Evolutionary conservation across 2,888 invertebrate species (phyloP), one percentile per base, ranked within the genome.

Genomic region (Taenaris catops): DNA sequence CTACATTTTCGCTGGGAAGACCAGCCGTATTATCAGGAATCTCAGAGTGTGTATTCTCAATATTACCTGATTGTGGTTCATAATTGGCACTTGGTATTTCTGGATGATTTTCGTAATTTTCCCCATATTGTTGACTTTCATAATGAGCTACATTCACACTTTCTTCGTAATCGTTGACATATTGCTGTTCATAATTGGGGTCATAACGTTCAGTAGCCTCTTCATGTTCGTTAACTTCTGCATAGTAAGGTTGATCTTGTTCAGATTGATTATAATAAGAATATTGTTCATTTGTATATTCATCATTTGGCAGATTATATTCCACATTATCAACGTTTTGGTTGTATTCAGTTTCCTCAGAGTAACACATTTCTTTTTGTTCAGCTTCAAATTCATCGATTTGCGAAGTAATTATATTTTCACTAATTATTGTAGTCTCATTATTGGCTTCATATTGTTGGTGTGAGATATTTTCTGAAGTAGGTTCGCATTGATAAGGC

Each of bases 101-200:
- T 31, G 14, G 29, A 4, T 46, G 44, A 12, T 50, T 42, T 24
- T 49, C 44, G 40, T 59, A 58, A 9, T 58, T 40, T 8, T 24
- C 41, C 41, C 41, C 46, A 28, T 47, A 46, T 27, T 53, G 51
- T 32, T 58, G 51, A 10, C 26, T 27, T 14, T 27, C 28, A 19
- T 39, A 40, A 11, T 31, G 26, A 11, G 10, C 25, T 4, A 8
- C 6, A 24, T 26, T 32, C 6, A 18, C 11, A 17, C 32, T 31
- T 8, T 25, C 32, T 11, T 41, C 34, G 26, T 41, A 41, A 29
- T 41, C 38, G 24, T 19, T 41, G 1, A 29, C 38, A 46, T 79
- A 76, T 47, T 81, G 78, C 39, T 78, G 63, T 41, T 66, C 64
- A 34, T 79, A 80, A 45, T 48, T 62, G 38, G 62, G 74, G 45